Conservation (phyloP, 2,888 invertebrate genomes). For the Drosophila kuntzei region DNA sequence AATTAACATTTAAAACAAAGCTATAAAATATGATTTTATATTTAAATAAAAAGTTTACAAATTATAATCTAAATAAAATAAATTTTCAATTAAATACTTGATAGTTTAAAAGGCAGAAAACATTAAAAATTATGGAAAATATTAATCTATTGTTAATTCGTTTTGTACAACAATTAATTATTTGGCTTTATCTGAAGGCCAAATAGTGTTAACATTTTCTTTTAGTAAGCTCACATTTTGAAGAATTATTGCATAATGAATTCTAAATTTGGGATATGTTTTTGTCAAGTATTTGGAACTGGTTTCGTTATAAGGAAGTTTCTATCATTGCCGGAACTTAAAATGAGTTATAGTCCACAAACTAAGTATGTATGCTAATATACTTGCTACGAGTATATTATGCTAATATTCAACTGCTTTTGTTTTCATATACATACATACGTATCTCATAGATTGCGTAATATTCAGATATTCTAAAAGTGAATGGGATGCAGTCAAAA, state of each 20-base stretch:
- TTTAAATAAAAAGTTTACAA: too few relatives aligned
- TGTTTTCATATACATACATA: constrained; percentile 1
- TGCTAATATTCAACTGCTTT: constrained; percentile 34
- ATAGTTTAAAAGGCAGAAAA: too few relatives aligned
- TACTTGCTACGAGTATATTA: constrained; percentile 33
- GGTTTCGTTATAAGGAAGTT: constrained; percentile 66
- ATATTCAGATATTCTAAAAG: constrained; percentile 26
- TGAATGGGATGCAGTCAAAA: constrained; percentile 23
- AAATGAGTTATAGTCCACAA: constrained; percentile 46
- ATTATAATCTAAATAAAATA: too few relatives aligned
- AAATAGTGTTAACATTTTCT: constrained; percentile 4
- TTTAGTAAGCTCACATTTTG: constrained; percentile 27
- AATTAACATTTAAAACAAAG: too few relatives aligned
- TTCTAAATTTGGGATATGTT: constrained; percentile 30
- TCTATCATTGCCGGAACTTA: constrained; percentile 62
- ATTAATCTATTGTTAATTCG: neutral
- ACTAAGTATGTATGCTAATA: constrained; percentile 33
- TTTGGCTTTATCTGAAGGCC: constrained; percentile 44
- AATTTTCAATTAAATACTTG: neutral
- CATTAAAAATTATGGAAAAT: neutral
- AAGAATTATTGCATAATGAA: constrained; percentile 41
- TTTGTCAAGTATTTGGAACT: constrained; percentile 36
- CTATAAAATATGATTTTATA: too few relatives aligned
- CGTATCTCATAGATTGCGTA: constrained; percentile 21
- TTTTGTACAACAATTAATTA: constrained; percentile 44